Evolutionary conservation across 2,113 vertebrate genomes (phyloP).

Genomic region (Carlito syrichta): DNA sequence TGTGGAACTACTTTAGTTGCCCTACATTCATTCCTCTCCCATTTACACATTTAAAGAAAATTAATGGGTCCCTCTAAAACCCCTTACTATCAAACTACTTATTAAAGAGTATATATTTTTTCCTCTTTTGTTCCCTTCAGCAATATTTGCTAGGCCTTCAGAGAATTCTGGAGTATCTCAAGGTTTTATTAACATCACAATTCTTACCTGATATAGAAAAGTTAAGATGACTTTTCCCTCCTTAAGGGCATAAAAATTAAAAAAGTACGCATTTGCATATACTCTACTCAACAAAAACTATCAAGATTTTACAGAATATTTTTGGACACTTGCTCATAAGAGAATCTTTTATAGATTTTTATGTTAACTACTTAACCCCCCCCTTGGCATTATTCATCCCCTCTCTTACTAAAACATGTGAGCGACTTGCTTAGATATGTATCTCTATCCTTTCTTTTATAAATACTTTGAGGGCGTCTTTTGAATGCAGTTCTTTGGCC

Average conservation of each 20-base stretch:
- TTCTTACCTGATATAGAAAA: constrained; percentile 30
- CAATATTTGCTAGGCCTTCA: background rate
- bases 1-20: background rate
- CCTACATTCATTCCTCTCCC: background rate
- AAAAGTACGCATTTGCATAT: background rate
- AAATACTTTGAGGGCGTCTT: constrained; percentile 40
- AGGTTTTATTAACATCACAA: background rate
- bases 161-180: background rate
- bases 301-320: constrained; percentile 18
- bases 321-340: background rate
- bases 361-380: background rate
- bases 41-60: no score
- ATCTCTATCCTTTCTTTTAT: constrained; percentile 25
- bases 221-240: background rate
- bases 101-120: background rate
- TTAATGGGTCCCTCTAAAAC: constrained; percentile 10
- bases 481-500: constrained; percentile 38
- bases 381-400: background rate
- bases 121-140: background rate
- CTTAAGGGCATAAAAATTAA: constrained; percentile 1
- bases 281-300: background rate
- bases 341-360: background rate
- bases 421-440: constrained; percentile 27
- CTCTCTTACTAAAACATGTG: constrained; percentile 19
- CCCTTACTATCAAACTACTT: background rate